phyloP scores from a whole-genome alignment of 1,140 invertebrate species.

The Procambarus virginalis region DNA sequence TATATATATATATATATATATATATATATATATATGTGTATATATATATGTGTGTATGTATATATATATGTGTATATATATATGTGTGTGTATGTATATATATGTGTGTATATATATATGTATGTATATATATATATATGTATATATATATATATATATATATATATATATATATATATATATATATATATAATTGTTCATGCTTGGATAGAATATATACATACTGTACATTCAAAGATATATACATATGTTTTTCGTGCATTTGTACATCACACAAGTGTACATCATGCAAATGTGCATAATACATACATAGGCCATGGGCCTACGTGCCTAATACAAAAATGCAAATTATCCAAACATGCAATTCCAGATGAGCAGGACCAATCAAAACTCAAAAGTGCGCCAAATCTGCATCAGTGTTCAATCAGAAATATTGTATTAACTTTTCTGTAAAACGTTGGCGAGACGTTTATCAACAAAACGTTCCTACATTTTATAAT shows the following conservation, averaged over 20 bases:
- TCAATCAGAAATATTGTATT: background rate
- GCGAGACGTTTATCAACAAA: too few species aligned
- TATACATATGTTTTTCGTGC: background rate
- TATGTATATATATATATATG: conserved; percentile 7
- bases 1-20: conserved; percentile 14
- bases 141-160: conserved; percentile 29
- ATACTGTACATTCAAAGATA: conserved; percentile 14
- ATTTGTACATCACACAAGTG: background rate
- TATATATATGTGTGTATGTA: background rate
- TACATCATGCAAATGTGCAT: background rate
- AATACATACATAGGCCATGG: background rate
- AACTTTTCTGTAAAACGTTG: too few species aligned
- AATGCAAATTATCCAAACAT: background rate
- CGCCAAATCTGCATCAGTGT: background rate
- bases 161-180: conserved; percentile 29
- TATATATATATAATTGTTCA: background rate
- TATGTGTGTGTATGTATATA: background rate
- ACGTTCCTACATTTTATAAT: too few species aligned
- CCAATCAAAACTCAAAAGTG: background rate
- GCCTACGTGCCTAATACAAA: background rate
- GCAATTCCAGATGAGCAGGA: background rate
- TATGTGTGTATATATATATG: background rate
- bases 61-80: background rate
- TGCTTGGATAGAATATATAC: conserved; percentile 10
- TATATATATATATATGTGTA: background rate